Conservation (phyloP, 2,888 invertebrate species). For the Sphaerophoria rueppellii region DNA sequence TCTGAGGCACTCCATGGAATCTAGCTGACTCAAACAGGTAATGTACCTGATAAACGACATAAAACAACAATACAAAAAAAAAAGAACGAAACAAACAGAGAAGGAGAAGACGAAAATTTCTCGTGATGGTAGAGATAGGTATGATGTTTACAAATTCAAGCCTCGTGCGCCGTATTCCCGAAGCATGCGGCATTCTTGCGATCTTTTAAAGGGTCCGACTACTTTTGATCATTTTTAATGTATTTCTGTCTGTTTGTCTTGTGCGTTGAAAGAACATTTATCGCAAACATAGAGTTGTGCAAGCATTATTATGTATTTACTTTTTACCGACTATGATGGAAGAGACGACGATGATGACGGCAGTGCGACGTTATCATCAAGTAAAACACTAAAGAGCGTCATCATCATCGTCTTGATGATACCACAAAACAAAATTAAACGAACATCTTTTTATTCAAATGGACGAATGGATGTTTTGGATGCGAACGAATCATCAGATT, state of each 20-base stretch:
- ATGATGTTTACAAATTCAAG: conserved; percentile 67
- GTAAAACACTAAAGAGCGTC: conserved; percentile 67
- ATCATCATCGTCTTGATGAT: conserved; percentile 62
- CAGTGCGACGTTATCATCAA: conserved; percentile 63
- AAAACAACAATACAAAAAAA: conserved; percentile 33
- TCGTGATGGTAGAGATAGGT: not conserved
- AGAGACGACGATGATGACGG: conserved; percentile 12
- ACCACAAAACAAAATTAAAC: conserved; percentile 12
- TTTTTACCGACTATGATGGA: conserved; percentile 8
- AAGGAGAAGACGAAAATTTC: not conserved
- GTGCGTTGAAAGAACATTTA: conserved; percentile 62
- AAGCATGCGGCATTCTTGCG: conserved; percentile 68
- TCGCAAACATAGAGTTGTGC: conserved; percentile 38
- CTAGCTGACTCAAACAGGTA: conserved; percentile 60
- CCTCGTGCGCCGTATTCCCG: conserved; percentile 69
- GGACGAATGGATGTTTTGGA: not conserved
- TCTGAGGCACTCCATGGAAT: conserved; percentile 19
- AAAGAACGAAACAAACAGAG: not conserved
- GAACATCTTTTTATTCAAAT: conserved; percentile 19
- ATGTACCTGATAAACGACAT: conserved; percentile 72
- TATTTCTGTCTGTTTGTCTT: conserved; percentile 50
- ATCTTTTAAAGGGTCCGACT: conserved; percentile 56
- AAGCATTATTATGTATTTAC: conserved; percentile 47
- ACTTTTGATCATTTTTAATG: conserved; percentile 56
- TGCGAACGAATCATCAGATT: conserved; percentile 25